Evolutionary conservation across 2,113 vertebrate genomes (phyloP), one percentile per base, ranked within the genome.

Genomic region (Empidonax traillii): DNA sequence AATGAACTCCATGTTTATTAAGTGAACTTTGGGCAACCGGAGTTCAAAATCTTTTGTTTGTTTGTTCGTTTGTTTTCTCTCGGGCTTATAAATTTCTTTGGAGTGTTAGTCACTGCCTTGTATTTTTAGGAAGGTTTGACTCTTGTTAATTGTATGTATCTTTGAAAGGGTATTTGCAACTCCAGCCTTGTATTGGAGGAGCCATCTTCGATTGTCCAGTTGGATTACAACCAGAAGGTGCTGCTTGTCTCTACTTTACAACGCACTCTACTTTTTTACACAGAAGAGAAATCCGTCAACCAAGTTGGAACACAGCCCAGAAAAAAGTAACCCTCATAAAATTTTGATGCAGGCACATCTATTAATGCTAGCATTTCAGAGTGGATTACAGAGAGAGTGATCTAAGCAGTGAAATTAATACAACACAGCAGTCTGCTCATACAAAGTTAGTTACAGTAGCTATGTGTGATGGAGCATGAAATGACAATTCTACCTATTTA

Each of bases 201-300:
- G 94, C 89, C 98, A 1, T 98, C 98, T 37, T 98, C 98, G 0
- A 98, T 99, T 52, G 99, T 99, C 19, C 99, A 99, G 97, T 82
- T 99, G 97, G 99, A 99, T 75, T 99, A 99, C 93, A 99, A 97
- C 96, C 99, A 99, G 96, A 99, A 99, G 87, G 98, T 99, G 49
- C 98, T 99, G 87, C 98, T 99, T 10, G 97, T 99, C 72, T 99
- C 99, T 4, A 99, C 99, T 12, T 87, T 97, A 39, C 99, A 99
- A 73, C 95, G 99, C 30, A 98, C 99, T 44, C 90, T 99, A n/a
- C 98, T 99, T 12, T 99, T 99, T 92, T 98, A 99, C 96, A 99
- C 99, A 0, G 99, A 99, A 86, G 99, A 97, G 83, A 98, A 98
- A 89, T 97, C 98, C 10, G 96, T 98, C 61, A 97, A 97, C 95